Conservation (phyloP, 2,113 vertebrate genomes). For the Atherinomorus stipes region DNA sequence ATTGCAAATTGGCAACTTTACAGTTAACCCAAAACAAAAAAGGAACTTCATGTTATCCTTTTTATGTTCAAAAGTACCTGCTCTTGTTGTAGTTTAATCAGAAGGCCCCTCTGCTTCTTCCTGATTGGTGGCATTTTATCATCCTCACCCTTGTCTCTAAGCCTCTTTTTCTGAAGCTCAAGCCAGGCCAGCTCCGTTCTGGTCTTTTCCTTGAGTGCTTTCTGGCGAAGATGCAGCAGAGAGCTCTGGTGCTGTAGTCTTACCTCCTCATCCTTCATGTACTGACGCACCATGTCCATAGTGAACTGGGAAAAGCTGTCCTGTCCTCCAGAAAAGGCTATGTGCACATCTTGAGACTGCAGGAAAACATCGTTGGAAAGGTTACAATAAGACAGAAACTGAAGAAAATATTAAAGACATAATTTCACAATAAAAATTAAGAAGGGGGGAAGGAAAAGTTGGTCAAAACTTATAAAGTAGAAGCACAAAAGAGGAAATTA, state of each 20-base stretch:
- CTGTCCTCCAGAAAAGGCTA: conserved; percentile 92
- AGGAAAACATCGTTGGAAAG: not conserved
- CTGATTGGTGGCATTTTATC: conserved; percentile 98
- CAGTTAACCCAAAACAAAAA: not conserved
- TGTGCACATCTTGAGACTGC: conserved; percentile 82
- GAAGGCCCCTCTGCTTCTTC: conserved; percentile 93
- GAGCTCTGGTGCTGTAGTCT: conserved; percentile 95
- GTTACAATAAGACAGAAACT: not conserved
- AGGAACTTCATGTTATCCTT: not conserved
- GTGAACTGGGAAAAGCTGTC: conserved; percentile 97
- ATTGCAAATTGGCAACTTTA: not conserved
- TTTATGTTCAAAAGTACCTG: conserved; percentile 83
- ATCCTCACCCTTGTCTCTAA: conserved; percentile 98
- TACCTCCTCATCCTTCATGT: conserved; percentile 98
- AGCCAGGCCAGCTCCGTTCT: conserved; percentile 95
- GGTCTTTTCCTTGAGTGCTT: conserved; percentile 96
- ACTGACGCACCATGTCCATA: conserved; percentile 98
- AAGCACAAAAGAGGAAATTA: not conserved
- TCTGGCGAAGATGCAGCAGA: conserved; percentile 92
- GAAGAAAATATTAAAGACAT: not conserved
- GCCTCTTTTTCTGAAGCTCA: conserved; percentile 94
- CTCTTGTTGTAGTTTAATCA: conserved; percentile 94
- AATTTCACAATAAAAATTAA: not conserved
- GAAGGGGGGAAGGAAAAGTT: not conserved
- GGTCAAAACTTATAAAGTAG: too few species aligned